These are phyloP conservation scores for Epizoanthus stellaris DNA, from an alignment of 92 coral and sea anemone species.

Conservation along the genomic window DNA sequence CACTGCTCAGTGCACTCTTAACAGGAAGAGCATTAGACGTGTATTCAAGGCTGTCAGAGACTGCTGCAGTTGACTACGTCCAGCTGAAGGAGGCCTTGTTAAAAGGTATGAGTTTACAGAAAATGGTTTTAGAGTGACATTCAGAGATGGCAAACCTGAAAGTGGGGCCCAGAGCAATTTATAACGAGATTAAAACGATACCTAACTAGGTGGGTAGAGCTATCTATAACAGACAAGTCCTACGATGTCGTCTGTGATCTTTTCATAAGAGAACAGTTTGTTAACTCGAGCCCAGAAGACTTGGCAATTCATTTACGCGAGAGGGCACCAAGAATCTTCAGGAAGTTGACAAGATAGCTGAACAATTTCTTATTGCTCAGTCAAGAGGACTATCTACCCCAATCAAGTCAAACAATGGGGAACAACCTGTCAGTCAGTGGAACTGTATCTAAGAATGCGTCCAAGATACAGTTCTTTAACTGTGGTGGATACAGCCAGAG, in stretches of 20 bases:
- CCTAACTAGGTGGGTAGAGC: slow-evolving; percentile 30
- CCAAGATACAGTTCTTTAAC: neutral
- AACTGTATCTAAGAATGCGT: neutral
- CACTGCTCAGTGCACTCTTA: slow-evolving; percentile 6
- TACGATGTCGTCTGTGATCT: slow-evolving; percentile 23
- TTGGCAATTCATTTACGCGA: slow-evolving; percentile 18
- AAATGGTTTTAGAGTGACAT: slow-evolving; percentile 32
- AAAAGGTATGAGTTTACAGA: slow-evolving; percentile 32
- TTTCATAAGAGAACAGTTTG: slow-evolving; percentile 24
- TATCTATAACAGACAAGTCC: slow-evolving; percentile 20
- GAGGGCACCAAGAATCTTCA: neutral
- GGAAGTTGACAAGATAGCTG: slow-evolving; percentile 15
- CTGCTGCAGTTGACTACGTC: slow-evolving; percentile 39
- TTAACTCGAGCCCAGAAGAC: slow-evolving; percentile 11
- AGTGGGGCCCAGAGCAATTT: slow-evolving; percentile 42
- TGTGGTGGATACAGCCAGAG: slow-evolving; percentile 21
- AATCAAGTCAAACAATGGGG: neutral
- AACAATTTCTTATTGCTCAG: slow-evolving; percentile 26
- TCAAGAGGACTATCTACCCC: no score
- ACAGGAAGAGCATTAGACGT: slow-evolving; percentile 39
- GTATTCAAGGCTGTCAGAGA: slow-evolving; percentile 39
- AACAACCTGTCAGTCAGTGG: no score
- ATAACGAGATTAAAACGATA: slow-evolving; percentile 6
- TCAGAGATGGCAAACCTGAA: slow-evolving; percentile 30
- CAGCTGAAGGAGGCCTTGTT: slow-evolving; percentile 40